Percentiles rank a stretch among this genome's conserved stretches.
phyloP scores from a whole-genome alignment of 2,888 invertebrate genomes.

The Tribolium freemani region DNA sequence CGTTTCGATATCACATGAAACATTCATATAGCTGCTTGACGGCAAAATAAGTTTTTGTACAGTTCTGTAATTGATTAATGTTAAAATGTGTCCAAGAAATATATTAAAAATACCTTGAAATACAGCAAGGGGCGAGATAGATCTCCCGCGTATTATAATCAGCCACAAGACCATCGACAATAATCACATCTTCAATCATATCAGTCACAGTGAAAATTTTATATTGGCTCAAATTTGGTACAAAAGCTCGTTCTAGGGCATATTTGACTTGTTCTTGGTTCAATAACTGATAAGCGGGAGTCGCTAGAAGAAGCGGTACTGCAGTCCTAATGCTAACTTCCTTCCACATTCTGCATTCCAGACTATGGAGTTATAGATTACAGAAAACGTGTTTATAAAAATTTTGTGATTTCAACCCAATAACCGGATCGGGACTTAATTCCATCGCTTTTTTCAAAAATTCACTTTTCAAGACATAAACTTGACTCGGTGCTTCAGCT shows the following conservation, averaged over 20 bases:
- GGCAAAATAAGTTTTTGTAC: constrained; percentile 52
- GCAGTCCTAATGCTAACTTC: constrained; percentile 63
- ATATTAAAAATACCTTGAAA: constrained; percentile 63
- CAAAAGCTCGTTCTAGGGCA: constrained; percentile 72
- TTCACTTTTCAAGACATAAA: constrained; percentile 67
- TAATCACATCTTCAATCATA: constrained; percentile 72
- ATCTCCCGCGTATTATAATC: constrained; percentile 70
- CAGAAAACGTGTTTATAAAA: not conserved
- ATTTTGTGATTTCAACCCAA: constrained; percentile 49
- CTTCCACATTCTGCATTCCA: constrained; percentile 62
- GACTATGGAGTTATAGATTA: not conserved
- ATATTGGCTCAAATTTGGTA: constrained; percentile 70
- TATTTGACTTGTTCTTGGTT: constrained; percentile 49
- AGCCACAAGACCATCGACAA: constrained; percentile 72
- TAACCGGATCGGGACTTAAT: constrained; percentile 30
- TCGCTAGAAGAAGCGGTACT: constrained; percentile 55
- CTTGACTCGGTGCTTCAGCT: constrained; percentile 74
- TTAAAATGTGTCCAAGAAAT: not conserved
- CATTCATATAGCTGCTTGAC: constrained; percentile 5
- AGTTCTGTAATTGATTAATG: not conserved
- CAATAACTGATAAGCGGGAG: constrained; percentile 56
- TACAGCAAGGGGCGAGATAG: constrained; percentile 72
- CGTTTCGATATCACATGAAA: constrained; percentile 65
- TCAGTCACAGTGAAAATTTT: constrained; percentile 71
- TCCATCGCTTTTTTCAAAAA: constrained; percentile 69